Percentiles rank a stretch among this genome's conserved stretches.
Conservation (phyloP, 2,113 vertebrate genomes). For the Bagarius yarrelli region DNA sequence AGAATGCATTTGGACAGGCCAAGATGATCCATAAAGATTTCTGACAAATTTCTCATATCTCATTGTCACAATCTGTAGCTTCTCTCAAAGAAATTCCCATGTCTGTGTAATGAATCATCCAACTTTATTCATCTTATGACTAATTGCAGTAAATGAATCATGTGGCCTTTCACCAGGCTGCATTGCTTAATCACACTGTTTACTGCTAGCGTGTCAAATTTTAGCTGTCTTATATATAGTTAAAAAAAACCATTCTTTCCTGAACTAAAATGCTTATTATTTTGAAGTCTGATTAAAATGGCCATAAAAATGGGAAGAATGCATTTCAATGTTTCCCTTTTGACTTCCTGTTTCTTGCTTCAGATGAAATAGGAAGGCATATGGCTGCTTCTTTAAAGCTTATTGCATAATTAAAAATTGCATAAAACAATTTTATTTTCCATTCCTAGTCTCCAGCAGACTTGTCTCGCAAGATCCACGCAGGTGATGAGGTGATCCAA, state of each 20-base stretch:
- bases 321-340: background rate
- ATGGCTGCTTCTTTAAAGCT: background rate
- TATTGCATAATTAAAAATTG: background rate
- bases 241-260: background rate
- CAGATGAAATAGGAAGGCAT: background rate
- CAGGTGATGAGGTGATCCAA: slow-evolving; percentile 93
- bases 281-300: background rate
- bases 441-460: slow-evolving; percentile 86
- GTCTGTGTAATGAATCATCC: slow-evolving; percentile 37
- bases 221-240: background rate
- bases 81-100: slow-evolving; percentile 26
- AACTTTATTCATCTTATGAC: slow-evolving; percentile 25
- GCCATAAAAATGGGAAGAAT: background rate
- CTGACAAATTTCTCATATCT: background rate
- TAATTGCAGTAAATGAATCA: slow-evolving; percentile 43
- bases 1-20: slow-evolving; percentile 5
- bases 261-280: background rate
- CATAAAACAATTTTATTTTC: slow-evolving; percentile 23
- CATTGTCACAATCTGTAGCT: background rate
- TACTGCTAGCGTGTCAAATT: slow-evolving; percentile 3
- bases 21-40: slow-evolving; percentile 2
- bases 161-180: slow-evolving; percentile 27
- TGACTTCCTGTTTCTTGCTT: background rate
- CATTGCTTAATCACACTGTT: slow-evolving; percentile 28
- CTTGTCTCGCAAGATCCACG: slow-evolving; percentile 88